Percentiles rank a stretch among this genome's conserved stretches.
phyloP scores from a whole-genome alignment of 2,888 invertebrate genomes.

The Norana najaformis region DNA sequence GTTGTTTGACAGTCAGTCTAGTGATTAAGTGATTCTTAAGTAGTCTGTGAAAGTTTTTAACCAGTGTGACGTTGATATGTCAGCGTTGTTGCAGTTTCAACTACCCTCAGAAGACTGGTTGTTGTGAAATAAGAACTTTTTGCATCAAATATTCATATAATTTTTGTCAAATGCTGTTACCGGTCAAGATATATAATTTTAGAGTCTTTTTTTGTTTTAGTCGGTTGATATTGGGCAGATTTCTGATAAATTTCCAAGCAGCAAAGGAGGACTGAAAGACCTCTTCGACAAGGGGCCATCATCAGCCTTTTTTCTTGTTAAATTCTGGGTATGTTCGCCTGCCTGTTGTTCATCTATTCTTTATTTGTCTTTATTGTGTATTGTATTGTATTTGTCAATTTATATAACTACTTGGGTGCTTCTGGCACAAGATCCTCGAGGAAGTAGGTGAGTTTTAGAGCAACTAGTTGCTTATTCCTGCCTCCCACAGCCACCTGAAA shows the following conservation, averaged over 20 bases:
- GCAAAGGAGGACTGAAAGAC: constrained; percentile 95
- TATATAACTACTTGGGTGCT: background rate
- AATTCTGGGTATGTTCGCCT: constrained; percentile 80
- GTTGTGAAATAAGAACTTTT: background rate
- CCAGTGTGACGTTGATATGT: background rate
- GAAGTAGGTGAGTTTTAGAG: constrained; percentile 1
- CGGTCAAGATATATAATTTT: background rate
- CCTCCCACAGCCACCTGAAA: background rate
- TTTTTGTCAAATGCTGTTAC: background rate
- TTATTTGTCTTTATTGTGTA: background rate
- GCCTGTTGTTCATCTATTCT: background rate
- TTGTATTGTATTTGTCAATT: background rate
- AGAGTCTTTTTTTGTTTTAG: constrained; percentile 65
- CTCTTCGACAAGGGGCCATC: constrained; percentile 96
- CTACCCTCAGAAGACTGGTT: background rate
- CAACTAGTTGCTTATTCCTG: background rate
- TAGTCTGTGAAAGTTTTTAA: background rate
- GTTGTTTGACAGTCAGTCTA: background rate
- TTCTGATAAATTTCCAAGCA: constrained; percentile 98
- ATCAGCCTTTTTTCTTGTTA: constrained; percentile 96
- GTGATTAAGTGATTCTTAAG: background rate
- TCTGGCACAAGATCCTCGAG: background rate
- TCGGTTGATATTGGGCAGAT: constrained; percentile 96
- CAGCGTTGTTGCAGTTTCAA: background rate
- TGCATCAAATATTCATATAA: background rate